A percentile compares a stretch with the other conserved stretches of the same genome.
Conservation (phyloP, 2,113 vertebrate species). For the Lipophrys pholis region DNA sequence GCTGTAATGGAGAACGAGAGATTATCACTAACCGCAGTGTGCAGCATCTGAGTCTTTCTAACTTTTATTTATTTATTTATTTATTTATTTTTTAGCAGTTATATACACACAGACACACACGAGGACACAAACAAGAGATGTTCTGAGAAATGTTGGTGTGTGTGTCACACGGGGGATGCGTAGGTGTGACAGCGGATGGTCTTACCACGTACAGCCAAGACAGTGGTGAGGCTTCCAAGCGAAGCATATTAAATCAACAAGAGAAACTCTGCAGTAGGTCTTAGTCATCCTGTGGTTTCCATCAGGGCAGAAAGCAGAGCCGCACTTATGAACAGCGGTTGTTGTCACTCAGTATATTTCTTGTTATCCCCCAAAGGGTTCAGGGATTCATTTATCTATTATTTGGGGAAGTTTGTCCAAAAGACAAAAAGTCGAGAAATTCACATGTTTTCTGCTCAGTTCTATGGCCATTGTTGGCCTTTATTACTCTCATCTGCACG, state of each 20-base stretch:
- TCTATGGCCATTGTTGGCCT: too few relatives aligned
- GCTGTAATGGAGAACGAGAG: slow-evolving; percentile 18
- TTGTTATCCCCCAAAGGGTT: background rate
- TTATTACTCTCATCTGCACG: too few relatives aligned
- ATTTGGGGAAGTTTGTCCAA: background rate
- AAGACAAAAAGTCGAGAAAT: too few relatives aligned
- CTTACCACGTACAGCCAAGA: slow-evolving; percentile 40
- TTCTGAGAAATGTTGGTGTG: slow-evolving; percentile 14
- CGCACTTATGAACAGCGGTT: slow-evolving; percentile 22
- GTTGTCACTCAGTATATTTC: slow-evolving; percentile 37
- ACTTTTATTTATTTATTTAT: too few relatives aligned
- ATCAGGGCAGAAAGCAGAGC: slow-evolving; percentile 23
- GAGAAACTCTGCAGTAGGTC: slow-evolving; percentile 42
- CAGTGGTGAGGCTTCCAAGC: slow-evolving; percentile 44
- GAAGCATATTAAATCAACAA: slow-evolving; percentile 64
- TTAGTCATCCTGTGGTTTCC: slow-evolving; percentile 57
- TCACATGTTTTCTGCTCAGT: too few relatives aligned
- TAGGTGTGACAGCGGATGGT: slow-evolving; percentile 42
- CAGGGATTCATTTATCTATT: background rate
- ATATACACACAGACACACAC: background rate
- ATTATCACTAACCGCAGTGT: slow-evolving; percentile 13
- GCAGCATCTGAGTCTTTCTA: background rate
- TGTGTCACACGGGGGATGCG: slow-evolving; percentile 28
- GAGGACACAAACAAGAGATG: slow-evolving; percentile 11
- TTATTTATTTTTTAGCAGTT: too few relatives aligned